A percentile compares a stretch with the other conserved stretches of the same genome.
Evolutionary conservation across 2,888 invertebrate species (phyloP).

Genomic region (Flexamia atlantica): DNA sequence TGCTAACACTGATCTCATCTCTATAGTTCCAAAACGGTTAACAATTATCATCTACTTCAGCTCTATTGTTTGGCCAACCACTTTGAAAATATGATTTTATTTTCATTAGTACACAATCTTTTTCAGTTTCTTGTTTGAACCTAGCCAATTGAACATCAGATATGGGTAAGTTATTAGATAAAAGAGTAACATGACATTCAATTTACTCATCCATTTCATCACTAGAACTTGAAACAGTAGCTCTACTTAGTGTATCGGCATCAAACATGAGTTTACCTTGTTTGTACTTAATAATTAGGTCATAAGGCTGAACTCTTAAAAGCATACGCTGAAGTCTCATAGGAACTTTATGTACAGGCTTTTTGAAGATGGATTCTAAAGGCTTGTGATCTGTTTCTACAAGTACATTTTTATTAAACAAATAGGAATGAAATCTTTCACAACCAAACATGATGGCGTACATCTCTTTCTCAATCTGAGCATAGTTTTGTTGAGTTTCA

Average conservation of each 20-base stretch:
- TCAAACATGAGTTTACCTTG: conserved; percentile 69
- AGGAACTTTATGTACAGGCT: conserved; percentile 62
- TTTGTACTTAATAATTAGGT: conserved; percentile 57
- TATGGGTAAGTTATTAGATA: not conserved
- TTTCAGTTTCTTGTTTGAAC: not conserved
- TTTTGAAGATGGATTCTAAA: conserved; percentile 69
- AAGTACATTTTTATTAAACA: conserved; percentile 70
- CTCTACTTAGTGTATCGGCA: conserved; percentile 54
- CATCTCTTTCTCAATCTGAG: conserved; percentile 72
- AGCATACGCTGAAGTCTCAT: conserved; percentile 63
- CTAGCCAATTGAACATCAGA: conserved; percentile 23
- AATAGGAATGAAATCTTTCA: conserved; percentile 72
- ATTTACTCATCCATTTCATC: not conserved
- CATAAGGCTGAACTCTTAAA: conserved; percentile 56
- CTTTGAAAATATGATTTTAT: not conserved
- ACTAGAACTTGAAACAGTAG: not conserved
- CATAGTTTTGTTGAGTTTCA: conserved; percentile 69
- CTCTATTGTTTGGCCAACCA: not conserved
- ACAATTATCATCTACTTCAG: not conserved
- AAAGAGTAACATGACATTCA: not conserved
- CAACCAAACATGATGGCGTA: conserved; percentile 71
- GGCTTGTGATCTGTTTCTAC: conserved; percentile 72
- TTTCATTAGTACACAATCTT: not conserved
- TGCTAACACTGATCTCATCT: not conserved
- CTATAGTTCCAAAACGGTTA: not conserved